phyloP scores from a whole-genome alignment of 2,888 invertebrate genomes.

The Cantharis flavilabris region DNA sequence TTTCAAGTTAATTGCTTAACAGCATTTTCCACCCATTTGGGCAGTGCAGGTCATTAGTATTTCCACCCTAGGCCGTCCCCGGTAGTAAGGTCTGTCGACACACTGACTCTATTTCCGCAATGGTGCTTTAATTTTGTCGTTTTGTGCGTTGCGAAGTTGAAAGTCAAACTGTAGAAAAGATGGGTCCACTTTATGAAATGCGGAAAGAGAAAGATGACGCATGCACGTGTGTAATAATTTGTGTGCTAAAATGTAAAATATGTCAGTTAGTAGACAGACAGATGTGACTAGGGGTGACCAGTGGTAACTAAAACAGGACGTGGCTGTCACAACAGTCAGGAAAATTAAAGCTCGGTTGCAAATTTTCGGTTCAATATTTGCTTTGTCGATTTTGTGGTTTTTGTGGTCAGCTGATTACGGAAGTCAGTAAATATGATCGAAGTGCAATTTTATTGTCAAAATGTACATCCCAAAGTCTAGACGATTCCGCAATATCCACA shows the following conservation, averaged over 20 bases:
- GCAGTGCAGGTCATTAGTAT: constrained; percentile 35
- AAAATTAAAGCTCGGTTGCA: not conserved
- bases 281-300: constrained; percentile 29
- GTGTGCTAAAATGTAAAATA: constrained; percentile 21
- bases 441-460: constrained; percentile 18
- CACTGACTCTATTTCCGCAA: constrained; percentile 35
- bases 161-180: not conserved
- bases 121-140: constrained; percentile 28
- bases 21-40: constrained; percentile 34
- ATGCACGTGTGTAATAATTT: constrained; percentile 19
- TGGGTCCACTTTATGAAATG: not conserved
- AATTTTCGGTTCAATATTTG: not conserved
- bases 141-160: constrained; percentile 7
- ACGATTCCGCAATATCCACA: constrained; percentile 25
- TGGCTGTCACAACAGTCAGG: constrained; percentile 24
- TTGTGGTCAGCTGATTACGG: constrained; percentile 5
- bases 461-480: constrained; percentile 20
- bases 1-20: constrained; percentile 35
- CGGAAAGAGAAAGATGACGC: constrained; percentile 19
- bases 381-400: not conserved
- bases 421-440: constrained; percentile 23
- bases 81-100: constrained; percentile 33
- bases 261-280: constrained; percentile 22
- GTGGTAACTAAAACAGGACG: constrained; percentile 25
- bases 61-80: constrained; percentile 33